Conservation (phyloP, 1,140 invertebrate species). For the Euwallacea fornicatus region DNA sequence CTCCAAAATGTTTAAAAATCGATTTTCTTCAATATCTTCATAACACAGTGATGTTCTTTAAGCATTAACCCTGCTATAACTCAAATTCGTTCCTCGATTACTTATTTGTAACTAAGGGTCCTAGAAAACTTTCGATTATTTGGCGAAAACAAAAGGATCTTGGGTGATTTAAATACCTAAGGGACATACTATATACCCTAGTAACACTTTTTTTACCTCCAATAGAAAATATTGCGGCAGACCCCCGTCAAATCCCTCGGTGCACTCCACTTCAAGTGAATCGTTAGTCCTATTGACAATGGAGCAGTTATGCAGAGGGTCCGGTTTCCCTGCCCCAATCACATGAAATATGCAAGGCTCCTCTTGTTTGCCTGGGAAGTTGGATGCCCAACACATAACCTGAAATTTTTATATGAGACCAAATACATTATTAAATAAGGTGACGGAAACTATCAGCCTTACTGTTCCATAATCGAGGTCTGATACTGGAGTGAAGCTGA, state of each 20-base stretch:
- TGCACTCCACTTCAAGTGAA: slow-evolving; percentile 72
- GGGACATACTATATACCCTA: not conserved
- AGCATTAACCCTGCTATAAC: too few species aligned
- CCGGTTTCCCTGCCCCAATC: slow-evolving; percentile 76
- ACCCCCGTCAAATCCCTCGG: slow-evolving; percentile 73
- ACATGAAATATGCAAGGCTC: slow-evolving; percentile 75
- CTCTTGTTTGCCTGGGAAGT: slow-evolving; percentile 66
- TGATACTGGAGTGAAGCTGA: slow-evolving; percentile 77
- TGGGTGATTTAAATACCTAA: too few species aligned
- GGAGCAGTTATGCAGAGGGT: slow-evolving; percentile 78
- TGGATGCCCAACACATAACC: slow-evolving; percentile 65
- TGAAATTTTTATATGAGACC: slow-evolving; percentile 19
- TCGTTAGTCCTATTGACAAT: slow-evolving; percentile 78
- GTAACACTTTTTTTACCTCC: slow-evolving; percentile 25
- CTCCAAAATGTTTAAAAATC: too few species aligned
- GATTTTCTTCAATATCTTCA: too few species aligned
- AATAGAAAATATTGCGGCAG: slow-evolving; percentile 67
- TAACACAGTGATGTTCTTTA: too few species aligned
- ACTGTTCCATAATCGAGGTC: slow-evolving; percentile 74
- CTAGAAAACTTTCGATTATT: too few species aligned
- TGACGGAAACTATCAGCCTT: not conserved
- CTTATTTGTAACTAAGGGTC: too few species aligned
- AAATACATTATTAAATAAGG: not conserved
- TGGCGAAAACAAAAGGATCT: too few species aligned
- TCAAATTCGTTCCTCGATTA: too few species aligned